Percentiles rank a stretch among this genome's conserved stretches.
Conservation (phyloP, 2,797 vertebrate genomes). For the Thripadectes ignobilis region DNA sequence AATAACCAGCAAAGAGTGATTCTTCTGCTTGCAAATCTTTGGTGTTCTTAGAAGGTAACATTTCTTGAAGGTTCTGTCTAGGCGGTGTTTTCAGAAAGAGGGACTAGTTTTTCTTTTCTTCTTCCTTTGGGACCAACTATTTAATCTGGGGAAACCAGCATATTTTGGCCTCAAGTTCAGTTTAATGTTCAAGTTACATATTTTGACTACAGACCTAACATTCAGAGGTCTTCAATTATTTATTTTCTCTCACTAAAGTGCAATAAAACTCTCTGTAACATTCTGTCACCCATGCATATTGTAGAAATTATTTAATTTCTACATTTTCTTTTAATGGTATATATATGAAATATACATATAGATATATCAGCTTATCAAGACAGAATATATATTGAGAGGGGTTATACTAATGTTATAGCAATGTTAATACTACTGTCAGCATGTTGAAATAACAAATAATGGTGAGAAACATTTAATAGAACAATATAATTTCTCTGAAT, state of each 20-base stretch:
- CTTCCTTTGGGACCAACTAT: background rate
- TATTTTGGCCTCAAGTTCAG: background rate
- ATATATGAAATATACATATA: background rate
- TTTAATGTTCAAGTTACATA: background rate
- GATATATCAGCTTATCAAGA: background rate
- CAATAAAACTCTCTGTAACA: background rate
- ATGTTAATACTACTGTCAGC: background rate
- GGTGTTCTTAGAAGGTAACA: rapidly evolving
- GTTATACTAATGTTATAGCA: background rate
- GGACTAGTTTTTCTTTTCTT: background rate
- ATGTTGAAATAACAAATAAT: background rate
- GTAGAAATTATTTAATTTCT: background rate
- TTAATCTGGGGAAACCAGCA: background rate
- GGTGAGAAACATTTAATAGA: background rate
- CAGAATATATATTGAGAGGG: background rate
- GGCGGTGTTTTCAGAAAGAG: background rate
- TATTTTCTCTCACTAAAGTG: background rate
- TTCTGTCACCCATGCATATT: background rate
- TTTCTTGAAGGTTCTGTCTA: background rate
- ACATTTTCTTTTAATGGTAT: background rate
- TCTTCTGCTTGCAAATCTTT: background rate
- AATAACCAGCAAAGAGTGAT: background rate
- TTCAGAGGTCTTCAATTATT: background rate
- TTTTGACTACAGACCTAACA: background rate
- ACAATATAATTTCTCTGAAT: background rate